A percentile compares a stretch with the other conserved stretches of the same genome.
Conservation (phyloP, 1,140 invertebrate species). For the Drosophila kohkoa region DNA sequence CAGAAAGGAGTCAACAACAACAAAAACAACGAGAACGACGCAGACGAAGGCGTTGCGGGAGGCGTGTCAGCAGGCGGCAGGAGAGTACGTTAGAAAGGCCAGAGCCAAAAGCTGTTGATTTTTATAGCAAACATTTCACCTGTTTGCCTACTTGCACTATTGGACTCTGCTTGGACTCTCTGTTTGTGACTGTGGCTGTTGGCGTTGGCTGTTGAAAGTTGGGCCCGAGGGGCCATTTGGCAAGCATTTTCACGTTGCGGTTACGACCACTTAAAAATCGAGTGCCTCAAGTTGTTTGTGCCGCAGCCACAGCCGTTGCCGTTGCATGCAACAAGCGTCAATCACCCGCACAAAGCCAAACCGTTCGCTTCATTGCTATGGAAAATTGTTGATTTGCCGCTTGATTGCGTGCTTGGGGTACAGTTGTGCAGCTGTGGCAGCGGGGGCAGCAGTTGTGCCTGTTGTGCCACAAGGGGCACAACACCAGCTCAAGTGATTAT, state of each 20-base stretch:
- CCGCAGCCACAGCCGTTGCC: neutral
- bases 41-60: no score
- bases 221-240: slow-evolving; percentile 61
- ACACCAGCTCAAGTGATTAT: slow-evolving; percentile 62
- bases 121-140: slow-evolving; percentile 77
- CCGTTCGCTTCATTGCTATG: slow-evolving; percentile 77
- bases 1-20: slow-evolving; percentile 5
- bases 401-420: slow-evolving; percentile 76
- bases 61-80: neutral
- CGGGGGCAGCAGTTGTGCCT: neutral
- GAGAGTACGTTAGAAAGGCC: slow-evolving; percentile 63
- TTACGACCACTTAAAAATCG: slow-evolving; percentile 82
- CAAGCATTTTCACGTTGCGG: slow-evolving; percentile 65
- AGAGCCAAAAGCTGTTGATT: slow-evolving; percentile 64
- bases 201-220: slow-evolving; percentile 58
- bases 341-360: slow-evolving; percentile 79
- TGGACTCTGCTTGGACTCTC: slow-evolving; percentile 1
- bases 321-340: slow-evolving; percentile 82
- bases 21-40: no score
- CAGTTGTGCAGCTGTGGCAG: slow-evolving; percentile 9
- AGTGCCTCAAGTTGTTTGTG: slow-evolving; percentile 62
- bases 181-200: neutral
- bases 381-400: slow-evolving; percentile 83
- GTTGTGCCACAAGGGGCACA: neutral
- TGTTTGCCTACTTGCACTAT: slow-evolving; percentile 48